Conservation (phyloP, 1,140 invertebrate genomes). For the Lepidostoma basale region DNA sequence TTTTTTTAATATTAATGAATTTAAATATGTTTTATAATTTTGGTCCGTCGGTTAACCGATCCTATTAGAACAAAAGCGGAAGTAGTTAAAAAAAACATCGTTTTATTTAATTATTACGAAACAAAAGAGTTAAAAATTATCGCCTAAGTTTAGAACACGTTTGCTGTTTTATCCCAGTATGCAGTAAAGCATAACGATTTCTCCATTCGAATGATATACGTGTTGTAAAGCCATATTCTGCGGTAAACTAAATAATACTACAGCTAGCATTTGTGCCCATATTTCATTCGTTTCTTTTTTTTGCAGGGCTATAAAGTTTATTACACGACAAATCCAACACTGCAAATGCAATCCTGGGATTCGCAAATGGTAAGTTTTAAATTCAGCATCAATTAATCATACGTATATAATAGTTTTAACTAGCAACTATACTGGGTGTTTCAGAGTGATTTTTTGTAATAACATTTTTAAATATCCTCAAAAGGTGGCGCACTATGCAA, state of each 20-base stretch:
- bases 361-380: constrained; percentile 75
- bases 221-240: constrained; percentile 19
- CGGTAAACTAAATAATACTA: constrained; percentile 21
- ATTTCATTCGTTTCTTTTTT: constrained; percentile 41
- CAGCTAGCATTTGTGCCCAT: constrained; percentile 8
- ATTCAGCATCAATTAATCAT: not conserved
- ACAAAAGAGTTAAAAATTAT: not conserved
- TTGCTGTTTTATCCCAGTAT: constrained; percentile 6
- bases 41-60: too few relatives aligned
- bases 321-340: constrained; percentile 88
- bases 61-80: too few relatives aligned
- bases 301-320: constrained; percentile 96
- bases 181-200: not conserved
- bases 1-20: too few relatives aligned
- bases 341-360: constrained; percentile 88
- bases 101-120: too few relatives aligned
- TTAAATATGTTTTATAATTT: too few relatives aligned
- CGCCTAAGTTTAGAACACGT: not conserved
- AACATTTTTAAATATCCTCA: too few relatives aligned
- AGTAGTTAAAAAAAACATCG: too few relatives aligned
- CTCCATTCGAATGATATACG: constrained; percentile 17
- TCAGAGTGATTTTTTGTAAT: too few relatives aligned
- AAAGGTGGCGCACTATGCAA: too few relatives aligned
- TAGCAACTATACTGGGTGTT: too few relatives aligned
- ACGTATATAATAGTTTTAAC: not conserved